Conservation (phyloP, 2,888 invertebrate genomes). For the Drosophila kanekoi region DNA sequence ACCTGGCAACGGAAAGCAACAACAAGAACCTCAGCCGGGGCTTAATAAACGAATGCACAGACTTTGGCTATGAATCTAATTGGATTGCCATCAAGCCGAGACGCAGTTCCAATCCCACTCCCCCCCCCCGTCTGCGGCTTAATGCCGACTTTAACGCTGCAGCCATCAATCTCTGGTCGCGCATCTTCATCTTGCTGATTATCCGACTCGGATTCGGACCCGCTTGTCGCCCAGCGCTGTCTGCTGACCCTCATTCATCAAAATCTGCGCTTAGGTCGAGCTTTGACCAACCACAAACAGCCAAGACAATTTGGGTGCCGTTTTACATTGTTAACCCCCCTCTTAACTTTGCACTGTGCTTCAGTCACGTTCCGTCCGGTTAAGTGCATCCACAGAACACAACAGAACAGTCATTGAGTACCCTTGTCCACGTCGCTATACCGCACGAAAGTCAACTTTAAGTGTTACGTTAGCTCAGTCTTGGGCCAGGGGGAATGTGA, state of each 20-base stretch:
- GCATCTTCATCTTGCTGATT: constrained; percentile 34
- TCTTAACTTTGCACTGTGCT: constrained; percentile 39
- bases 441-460: constrained; percentile 44
- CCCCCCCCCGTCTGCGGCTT: background rate
- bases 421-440: constrained; percentile 39
- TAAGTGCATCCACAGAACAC: constrained; percentile 61
- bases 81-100: constrained; percentile 21
- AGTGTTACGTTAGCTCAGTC: constrained; percentile 45
- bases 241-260: constrained; percentile 71
- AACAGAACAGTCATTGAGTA: constrained; percentile 24
- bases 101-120: background rate
- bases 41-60: constrained; percentile 29
- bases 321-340: constrained; percentile 34
- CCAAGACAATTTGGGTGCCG: constrained; percentile 56
- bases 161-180: constrained; percentile 52
- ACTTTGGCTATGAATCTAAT: constrained; percentile 51
- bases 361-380: constrained; percentile 67
- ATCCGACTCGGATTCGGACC: constrained; percentile 21
- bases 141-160: constrained; percentile 12
- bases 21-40: constrained; percentile 9
- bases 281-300: constrained; percentile 38
- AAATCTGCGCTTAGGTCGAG: constrained; percentile 44
- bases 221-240: constrained; percentile 15
- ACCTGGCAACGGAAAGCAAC: constrained; percentile 85
- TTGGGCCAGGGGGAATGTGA: background rate